Base-by-base conservation (phyloP, 1,140 invertebrate species). In the Antheraea pernyi region DNA sequence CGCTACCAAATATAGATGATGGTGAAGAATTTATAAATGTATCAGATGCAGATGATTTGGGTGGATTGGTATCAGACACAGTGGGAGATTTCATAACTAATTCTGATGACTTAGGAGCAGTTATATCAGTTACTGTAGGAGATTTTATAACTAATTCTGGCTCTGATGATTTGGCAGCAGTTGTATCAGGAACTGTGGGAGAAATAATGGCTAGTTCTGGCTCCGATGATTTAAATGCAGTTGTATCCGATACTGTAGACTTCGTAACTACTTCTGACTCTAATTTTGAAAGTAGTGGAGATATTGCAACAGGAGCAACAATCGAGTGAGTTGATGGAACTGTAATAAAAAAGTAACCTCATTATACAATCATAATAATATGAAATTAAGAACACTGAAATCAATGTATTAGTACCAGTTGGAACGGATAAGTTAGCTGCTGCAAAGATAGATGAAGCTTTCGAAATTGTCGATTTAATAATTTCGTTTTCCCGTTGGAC, bases 1-100 rank as follows among this genome's bases (percentile, higher is more conserved):
- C 77, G 37, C 82, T 70, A 7, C 79, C 79, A 58, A 89, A 89
- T 72, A 87, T 75, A 64, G 80, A 82, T 0, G 79, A 77, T 0
- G 82, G 69, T 5, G 81, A 74, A 58, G 63, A 46, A 19, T 69
- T 68, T 59, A 71, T 59, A 7, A 75, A 6, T n/a, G 16, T 16
- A 53, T 53, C 46, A 6, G 46, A 53, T 53, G 46, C 13, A 6
- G 46, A 1, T 16, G 46, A 53, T 53, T 53, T 53, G 10, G 46
- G 13, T 53, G 13, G 0, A 53, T 1, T 53, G 7, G 16, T 13
- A 16, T 53, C 46, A n/a, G 46, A 53, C 9, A 53, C 46, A 13
- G 46, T 16, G 4, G 22, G 22, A 13, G 46, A n/a, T 62, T 72
- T 73, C 16, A 67, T 63, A 48, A 59, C n/a, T 48, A 22, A 18